Base-by-base conservation (phyloP, 2,888 invertebrate species). In the Rhyacophila evoluta region DNA sequence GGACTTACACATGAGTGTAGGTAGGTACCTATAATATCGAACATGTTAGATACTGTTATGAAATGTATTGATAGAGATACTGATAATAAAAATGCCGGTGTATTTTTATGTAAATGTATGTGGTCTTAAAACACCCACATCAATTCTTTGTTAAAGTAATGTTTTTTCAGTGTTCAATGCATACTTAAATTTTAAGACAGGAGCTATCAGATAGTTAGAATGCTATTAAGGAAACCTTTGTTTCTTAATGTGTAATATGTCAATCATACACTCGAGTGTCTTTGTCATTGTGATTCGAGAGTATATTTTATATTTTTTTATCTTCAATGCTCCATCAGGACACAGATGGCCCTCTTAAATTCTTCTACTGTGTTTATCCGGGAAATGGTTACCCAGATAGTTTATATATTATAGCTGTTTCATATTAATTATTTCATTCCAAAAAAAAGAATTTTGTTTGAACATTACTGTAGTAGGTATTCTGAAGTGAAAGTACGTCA, bases 231-330 rank as follows among this genome's bases (percentile, higher is more conserved):
- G 10, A 25, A 55, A 55, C 55, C 55, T 19, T 55, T 55, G 55
- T 55, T 55, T 55, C 55, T 55, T 55, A 55, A 55, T 25, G 19
- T 25, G 19, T 25, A 19, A 55, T 55, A 55, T 55, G 71, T 71
- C 71, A 71, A 71, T 71, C 71, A 71, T 33, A 69, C 11, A 36
- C 33, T 12, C 25, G 71, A 37, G 12, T 37, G 71, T 36, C 71
- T 71, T 36, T 71, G 37, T 37, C 37, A 71, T 71, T 71, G 37
- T 71, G 36, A 71, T 71, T 37, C 19, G 1, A 8, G 19, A 25
- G 19, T 25, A 25, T 55, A 25, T 55, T 8, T 55, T 25, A 1
- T 55, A 2, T 55, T 19, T 55, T 55, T 55, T 55, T 55, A 69
- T 69, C 69, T 69, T 29, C 1, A 11, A 12, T 12, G 29, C 29